Evolutionary conservation across 2,888 invertebrate species (phyloP).

Genomic region (Troides aeacus): DNA sequence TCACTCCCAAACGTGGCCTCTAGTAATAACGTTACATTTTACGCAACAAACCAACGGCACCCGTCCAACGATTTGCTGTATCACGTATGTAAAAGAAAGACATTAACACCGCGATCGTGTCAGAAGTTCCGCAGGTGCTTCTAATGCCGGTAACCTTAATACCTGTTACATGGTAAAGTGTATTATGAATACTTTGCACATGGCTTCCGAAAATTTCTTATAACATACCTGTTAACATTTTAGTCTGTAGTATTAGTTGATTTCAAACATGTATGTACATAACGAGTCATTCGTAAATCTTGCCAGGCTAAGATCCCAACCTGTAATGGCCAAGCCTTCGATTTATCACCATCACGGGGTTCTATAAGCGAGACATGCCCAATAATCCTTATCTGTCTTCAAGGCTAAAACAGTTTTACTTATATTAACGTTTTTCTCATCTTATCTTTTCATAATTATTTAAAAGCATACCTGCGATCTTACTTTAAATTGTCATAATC

Average conservation of each 20-base stretch:
- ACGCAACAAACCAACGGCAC: neutral
- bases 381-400: too few species aligned
- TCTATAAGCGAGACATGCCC: too few species aligned
- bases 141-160: neutral
- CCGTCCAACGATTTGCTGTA: neutral
- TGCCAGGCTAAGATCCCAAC: too few species aligned
- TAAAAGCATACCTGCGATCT: too few species aligned
- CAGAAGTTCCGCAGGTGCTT: neutral
- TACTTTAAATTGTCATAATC: too few species aligned
- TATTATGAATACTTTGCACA: neutral
- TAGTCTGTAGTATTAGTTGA: neutral
- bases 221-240: neutral
- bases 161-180: neutral
- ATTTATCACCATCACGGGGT: too few species aligned
- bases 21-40: constrained; percentile 15
- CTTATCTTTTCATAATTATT: too few species aligned
- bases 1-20: constrained; percentile 52
- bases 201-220: neutral
- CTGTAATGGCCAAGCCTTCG: too few species aligned
- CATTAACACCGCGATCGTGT: neutral
- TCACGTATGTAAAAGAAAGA: neutral
- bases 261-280: neutral
- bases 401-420: too few species aligned
- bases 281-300: neutral
- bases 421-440: too few species aligned